Evolutionary conservation across 2,888 invertebrate species (phyloP), one percentile per base, ranked within the genome.

Genomic region (Eupeodes luniger): DNA sequence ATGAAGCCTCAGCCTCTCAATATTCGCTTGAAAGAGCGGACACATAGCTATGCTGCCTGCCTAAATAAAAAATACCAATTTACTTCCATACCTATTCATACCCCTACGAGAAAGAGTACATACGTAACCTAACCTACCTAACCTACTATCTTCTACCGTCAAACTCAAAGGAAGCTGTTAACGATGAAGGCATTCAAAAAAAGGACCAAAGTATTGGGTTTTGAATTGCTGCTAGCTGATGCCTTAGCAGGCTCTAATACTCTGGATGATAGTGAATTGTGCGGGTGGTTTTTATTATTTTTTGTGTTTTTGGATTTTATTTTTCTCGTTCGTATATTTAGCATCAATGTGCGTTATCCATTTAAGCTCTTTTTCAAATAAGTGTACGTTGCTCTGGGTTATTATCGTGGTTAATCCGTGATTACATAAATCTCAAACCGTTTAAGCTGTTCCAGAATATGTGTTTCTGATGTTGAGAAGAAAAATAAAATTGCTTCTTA

Each of bases 391-490:
- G 75, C 67, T 55, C 40, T 61, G 69, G 78, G 53, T 83, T 83
- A 62, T 83, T 72, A 77, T 77, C 47, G 53, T 67, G 77, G 70
- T 69, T 74, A 78, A 85, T 81, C 69, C 75, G 75, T 79, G 86
- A 86, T 83, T 76, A 86, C 82, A 86, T 75, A 40, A 70, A 82
- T 82, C 82, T 82, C 36, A 74, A 81, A 74, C 77, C 85, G 53
- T 70, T 70, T 70, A 70, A 70, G 70, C 53, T 69, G 51, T 67
- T 51, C 51, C n/a, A 67, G 51, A 67, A 40, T 40, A 9, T 67
- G 51, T 67, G n/a, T 14, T 59, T 14, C n/a, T 40, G 16, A 9
- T 40, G 40, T 40, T n/a, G 10, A 40, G 36, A 16, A 14, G 5
- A 14, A 12, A 12, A 44, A 69, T 16, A 69, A 34, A 64, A 64